Conservation (phyloP, 2,888 invertebrate genomes). For the Cosmorhoe ocellata region DNA sequence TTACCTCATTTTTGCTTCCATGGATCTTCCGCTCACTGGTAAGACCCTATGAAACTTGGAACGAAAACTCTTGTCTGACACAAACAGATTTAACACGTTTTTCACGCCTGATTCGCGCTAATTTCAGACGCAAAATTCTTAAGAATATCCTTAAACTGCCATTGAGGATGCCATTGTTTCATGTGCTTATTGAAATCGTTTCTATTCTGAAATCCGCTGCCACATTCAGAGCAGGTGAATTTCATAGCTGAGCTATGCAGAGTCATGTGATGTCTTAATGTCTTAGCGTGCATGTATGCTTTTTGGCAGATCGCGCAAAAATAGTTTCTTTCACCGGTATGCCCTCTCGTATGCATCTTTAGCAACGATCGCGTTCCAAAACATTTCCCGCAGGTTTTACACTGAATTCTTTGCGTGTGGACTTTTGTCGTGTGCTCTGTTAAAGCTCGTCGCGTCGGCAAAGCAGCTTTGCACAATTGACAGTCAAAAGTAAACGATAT, state of each 20-base stretch:
- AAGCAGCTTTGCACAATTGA: conserved; percentile 57
- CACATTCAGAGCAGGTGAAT: conserved; percentile 64
- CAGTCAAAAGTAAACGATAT: conserved; percentile 71
- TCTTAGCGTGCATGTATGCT: conserved; percentile 72
- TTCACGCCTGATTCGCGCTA: conserved; percentile 23
- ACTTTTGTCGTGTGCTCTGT: conserved; percentile 71
- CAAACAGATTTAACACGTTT: background rate
- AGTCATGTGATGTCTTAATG: conserved; percentile 69
- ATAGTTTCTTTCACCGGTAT: conserved; percentile 71
- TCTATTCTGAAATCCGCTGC: conserved; percentile 62
- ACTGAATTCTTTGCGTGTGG: conserved; percentile 70
- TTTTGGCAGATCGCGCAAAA: conserved; percentile 67
- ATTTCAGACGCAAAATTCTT: conserved; percentile 54
- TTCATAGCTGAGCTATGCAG: conserved; percentile 65
- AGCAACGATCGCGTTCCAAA: conserved; percentile 66
- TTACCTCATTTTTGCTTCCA: too few relatives aligned
- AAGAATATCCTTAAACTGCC: conserved; percentile 61
- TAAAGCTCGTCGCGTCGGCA: conserved; percentile 63
- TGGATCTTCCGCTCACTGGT: too few relatives aligned
- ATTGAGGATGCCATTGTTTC: conserved; percentile 72
- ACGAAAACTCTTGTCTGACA: too few relatives aligned
- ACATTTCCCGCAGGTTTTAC: conserved; percentile 69
- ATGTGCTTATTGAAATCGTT: conserved; percentile 69
- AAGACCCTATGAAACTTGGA: too few relatives aligned
- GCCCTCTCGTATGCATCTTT: conserved; percentile 69